A percentile compares a stretch with the other conserved stretches of the same genome.
These are phyloP conservation scores for Varecia variegata DNA, from an alignment of 2,797 vertebrate species.

Conservation along the genomic window DNA sequence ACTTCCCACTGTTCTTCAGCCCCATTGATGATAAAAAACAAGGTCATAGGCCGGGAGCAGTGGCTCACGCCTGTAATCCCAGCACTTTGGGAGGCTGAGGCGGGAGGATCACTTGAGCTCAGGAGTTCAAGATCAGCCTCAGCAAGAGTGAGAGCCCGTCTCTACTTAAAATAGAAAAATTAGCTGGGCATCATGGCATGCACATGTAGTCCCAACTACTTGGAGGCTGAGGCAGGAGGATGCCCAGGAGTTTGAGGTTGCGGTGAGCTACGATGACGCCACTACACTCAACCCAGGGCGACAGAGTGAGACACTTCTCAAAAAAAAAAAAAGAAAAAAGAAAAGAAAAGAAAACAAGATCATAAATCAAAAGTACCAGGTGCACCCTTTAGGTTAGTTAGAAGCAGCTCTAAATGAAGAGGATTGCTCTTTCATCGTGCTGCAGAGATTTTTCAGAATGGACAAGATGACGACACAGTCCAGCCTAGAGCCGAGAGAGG, in stretches of 20 bases:
- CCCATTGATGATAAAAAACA: neutral
- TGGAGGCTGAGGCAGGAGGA: neutral
- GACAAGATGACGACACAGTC: neutral
- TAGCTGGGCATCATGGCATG: neutral
- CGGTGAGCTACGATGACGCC: too few species aligned
- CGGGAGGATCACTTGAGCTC: neutral
- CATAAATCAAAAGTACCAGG: neutral
- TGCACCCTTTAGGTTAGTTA: neutral
- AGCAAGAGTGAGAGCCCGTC: neutral
- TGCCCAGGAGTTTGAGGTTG: neutral
- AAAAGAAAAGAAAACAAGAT: too few species aligned
- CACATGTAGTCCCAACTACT: neutral
- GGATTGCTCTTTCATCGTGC: neutral
- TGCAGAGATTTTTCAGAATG: slow-evolving; percentile 3
- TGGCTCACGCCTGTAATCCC: neutral
- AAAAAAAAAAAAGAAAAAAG: too few species aligned
- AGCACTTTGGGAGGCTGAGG: neutral
- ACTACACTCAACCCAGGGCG: too few species aligned
- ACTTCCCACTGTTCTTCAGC: neutral
- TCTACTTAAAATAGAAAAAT: neutral
- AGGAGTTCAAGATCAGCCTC: neutral
- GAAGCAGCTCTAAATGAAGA: slow-evolving; percentile 25
- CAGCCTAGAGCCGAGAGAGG: neutral
- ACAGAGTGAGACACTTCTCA: too few species aligned
- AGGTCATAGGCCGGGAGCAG: neutral